Evolutionary conservation across 1,140 invertebrate genomes (phyloP), one percentile per base, ranked within the genome.

Genomic region (Temnothorax longispinosus): DNA sequence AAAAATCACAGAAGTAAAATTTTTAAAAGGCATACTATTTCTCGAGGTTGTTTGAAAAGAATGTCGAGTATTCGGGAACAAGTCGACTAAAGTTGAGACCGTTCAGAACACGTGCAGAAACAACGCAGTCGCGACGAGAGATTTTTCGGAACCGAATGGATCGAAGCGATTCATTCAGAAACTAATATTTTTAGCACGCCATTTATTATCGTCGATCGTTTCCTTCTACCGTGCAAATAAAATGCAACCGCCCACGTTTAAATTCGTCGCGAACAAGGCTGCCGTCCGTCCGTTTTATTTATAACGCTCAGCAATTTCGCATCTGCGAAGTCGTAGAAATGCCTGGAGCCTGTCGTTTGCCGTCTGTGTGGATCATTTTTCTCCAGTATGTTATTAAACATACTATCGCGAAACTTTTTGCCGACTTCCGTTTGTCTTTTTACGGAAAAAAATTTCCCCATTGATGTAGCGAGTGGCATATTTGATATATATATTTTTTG

Each of bases 191-290:
- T 84, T 84, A 84, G 54, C 69, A 21, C 54, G 69, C 27, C 69
- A 75, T 84, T 74, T 84, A 84, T 84, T 74, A 75, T 75, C 69
- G 80, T 62, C 80, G 80, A 84, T 84, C 80, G 69, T 84, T 84
- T 84, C 69, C 80, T 74, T 75, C 69, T 82, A 54, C 58, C 47
- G 47, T 54, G 41, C 67, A 60, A 84, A 75, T 75, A 84, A 84
- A 75, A 84, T 84, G 69, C 69, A 75, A n/a, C 80, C 67, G 52
- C 69, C 54, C 80, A 67, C 80, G 69, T 75, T 69, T 50, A 84
- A 74, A 84, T 84, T 75, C 54, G 80, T 84, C 80, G 32, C 54
- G 54, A 69, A 50, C 80, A 84, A 84, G 80, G 80, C 69, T n/a
- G 27, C 52, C 52, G 54, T 21, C 2, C 69, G 80, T 47, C 44